Evolutionary conservation across 2,888 invertebrate species (phyloP).

Genomic region (Amblyjoppa fuscipennis): DNA sequence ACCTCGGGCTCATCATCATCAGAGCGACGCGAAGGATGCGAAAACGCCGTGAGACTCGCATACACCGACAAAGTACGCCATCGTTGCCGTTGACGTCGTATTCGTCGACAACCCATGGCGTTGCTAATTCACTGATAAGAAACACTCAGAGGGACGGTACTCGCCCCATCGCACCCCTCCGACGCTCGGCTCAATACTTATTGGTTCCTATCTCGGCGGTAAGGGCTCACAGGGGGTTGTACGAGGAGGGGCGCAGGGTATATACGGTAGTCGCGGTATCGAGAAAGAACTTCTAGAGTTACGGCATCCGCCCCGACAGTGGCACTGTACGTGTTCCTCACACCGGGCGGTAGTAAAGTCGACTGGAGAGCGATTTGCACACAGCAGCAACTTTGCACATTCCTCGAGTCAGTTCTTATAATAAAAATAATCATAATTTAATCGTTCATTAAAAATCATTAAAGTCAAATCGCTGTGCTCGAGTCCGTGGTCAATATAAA

Average conservation of each 20-base stretch:
- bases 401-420: neutral
- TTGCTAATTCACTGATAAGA: slow-evolving; percentile 83
- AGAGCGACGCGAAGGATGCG: slow-evolving; percentile 62
- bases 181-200: slow-evolving; percentile 76
- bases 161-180: slow-evolving; percentile 65
- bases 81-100: slow-evolving; percentile 70
- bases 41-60: slow-evolving; percentile 62
- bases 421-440: slow-evolving; percentile 8
- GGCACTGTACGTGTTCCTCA: slow-evolving; percentile 23
- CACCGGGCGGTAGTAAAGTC: slow-evolving; percentile 37
- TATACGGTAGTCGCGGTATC: slow-evolving; percentile 66
- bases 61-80: slow-evolving; percentile 42
- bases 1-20: slow-evolving; percentile 81
- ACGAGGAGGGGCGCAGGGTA: slow-evolving; percentile 1
- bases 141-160: slow-evolving; percentile 75
- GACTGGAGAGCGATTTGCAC: slow-evolving; percentile 21
- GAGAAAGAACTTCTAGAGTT: slow-evolving; percentile 65
- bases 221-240: slow-evolving; percentile 61
- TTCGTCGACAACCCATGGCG: slow-evolving; percentile 68
- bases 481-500: neutral
- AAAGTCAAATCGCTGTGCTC: neutral
- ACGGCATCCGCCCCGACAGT: slow-evolving; percentile 28
- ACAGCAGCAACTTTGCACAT: neutral
- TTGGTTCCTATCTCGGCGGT: slow-evolving; percentile 79
- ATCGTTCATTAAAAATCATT: slow-evolving; percentile 13